phyloP scores from a whole-genome alignment of 2,888 invertebrate species.

The Drosophila tripunctata region DNA sequence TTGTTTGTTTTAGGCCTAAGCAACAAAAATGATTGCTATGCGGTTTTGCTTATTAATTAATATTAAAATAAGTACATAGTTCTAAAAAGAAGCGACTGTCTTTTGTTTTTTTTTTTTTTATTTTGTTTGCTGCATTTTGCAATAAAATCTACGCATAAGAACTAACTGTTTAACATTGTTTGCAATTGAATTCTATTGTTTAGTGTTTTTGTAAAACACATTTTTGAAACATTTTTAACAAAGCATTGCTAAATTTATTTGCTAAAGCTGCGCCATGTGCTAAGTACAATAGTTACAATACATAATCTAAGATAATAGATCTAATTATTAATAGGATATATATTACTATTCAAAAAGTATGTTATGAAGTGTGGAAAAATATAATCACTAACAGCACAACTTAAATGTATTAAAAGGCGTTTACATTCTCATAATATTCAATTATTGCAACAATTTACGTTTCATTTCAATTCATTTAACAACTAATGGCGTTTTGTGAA shows the following conservation, averaged over 20 bases:
- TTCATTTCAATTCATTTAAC: conserved; percentile 32
- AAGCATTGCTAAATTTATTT: conserved; percentile 71
- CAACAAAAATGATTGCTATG: conserved; percentile 43
- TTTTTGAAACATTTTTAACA: conserved; percentile 66
- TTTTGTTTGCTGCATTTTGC: conserved; percentile 43
- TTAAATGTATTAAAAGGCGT: conserved; percentile 65
- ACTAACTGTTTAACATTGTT: conserved; percentile 46
- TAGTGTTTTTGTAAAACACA: conserved; percentile 55
- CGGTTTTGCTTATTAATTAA: conserved; percentile 20
- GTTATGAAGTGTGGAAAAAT: conserved; percentile 14
- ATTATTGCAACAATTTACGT: conserved; percentile 70
- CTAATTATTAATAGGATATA: conserved; percentile 16
- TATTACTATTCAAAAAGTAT: conserved; percentile 13
- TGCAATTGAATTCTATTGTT: conserved; percentile 42
- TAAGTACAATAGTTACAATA: conserved; percentile 48
- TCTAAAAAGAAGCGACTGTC: conserved; percentile 24
- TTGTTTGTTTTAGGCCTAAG: conserved; percentile 26
- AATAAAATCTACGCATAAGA: conserved; percentile 52
- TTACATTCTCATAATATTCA: conserved; percentile 48
- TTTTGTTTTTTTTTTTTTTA: no score
- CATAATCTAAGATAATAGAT: conserved; percentile 14
- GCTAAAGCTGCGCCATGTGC: conserved; percentile 73
- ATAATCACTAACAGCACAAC: conserved; percentile 71
- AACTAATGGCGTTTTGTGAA: conserved; percentile 62
- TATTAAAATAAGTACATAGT: conserved; percentile 38